Evolutionary conservation across 2,797 vertebrate species (phyloP), one percentile per base, ranked within the genome.

Genomic region (Remorina albescens): DNA sequence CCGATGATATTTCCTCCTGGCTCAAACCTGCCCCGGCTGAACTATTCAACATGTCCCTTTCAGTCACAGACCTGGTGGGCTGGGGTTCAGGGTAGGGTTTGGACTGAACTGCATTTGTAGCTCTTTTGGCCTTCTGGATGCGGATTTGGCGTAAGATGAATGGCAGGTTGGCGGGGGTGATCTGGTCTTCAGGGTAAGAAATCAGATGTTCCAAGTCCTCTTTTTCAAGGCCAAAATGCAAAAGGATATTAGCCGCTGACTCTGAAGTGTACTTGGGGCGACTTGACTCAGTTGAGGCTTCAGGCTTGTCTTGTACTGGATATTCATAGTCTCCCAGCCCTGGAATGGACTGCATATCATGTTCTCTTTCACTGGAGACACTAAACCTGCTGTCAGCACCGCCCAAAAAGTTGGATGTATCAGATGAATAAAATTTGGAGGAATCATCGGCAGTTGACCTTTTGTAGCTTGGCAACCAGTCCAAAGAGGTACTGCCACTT

Each of bases 171-270:
- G 95, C 95, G 1, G 98, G 96, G 0, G 98, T 99, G 21, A 99
- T 88, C 80, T 98, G 96, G 47, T 99, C 95, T 39, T 99, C 98
- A 0, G 98, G 96, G 59, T 96, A 99, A 36, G 95, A 94, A 62
- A 97, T 97, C 19, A 98, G 96, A 75, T 97, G 95, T 80, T 98
- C 96, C 75, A 99, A 85, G 67, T 99, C 98, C 59, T 98, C 97
- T 46, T 96, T 97, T 47, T 97, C 96, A 50, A 99, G 93, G 66
- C 97, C 97, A 56, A 99, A 98, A n/a, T 96, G 96, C 37, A 95
- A 91, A 60, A 99, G 92, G 69, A 99, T 98, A 74, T 94, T 96
- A 32, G 95, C 93, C 23, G 97, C 97, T 4, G 96, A 96, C 81
- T 98, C 97, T 0, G 95, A 95, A 0, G 95, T 98, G 81, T 97